phyloP scores from a whole-genome alignment of 2,113 vertebrate genomes.

The Lagenorhynchus albirostris region DNA sequence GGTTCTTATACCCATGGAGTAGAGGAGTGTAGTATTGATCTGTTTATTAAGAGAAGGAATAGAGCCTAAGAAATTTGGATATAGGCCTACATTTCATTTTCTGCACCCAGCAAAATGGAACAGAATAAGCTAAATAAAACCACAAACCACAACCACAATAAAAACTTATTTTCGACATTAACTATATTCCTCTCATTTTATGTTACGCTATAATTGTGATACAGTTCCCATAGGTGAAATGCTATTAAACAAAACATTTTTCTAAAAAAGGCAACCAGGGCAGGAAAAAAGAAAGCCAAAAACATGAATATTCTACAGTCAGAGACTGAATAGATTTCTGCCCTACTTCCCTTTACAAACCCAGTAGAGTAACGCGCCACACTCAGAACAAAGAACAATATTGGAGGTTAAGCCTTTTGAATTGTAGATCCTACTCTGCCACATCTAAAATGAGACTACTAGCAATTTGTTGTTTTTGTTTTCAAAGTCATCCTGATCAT shows the following conservation, averaged over 20 bases:
- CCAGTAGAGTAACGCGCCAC: neutral
- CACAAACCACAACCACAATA: neutral
- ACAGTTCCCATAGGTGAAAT: neutral
- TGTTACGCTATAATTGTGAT: neutral
- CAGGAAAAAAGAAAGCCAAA: neutral
- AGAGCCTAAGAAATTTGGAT: neutral
- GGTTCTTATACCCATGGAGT: neutral
- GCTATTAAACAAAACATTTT: neutral
- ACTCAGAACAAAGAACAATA: neutral
- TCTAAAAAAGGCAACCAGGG: neutral
- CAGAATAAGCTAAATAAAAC: neutral
- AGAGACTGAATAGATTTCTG: neutral
- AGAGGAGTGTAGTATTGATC: neutral
- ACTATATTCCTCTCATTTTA: neutral
- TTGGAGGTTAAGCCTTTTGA: neutral
- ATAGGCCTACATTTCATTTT: neutral
- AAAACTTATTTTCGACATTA: neutral
- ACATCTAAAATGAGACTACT: neutral
- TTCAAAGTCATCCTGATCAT: neutral
- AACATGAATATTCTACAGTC: neutral
- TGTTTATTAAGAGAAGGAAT: conserved; percentile 3
- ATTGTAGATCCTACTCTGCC: neutral
- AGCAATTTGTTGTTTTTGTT: neutral
- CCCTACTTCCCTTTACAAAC: neutral
- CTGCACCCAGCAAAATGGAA: neutral